Base-by-base conservation (phyloP, 2,797 vertebrate genomes). In the Philypnodon macrostomus region DNA sequence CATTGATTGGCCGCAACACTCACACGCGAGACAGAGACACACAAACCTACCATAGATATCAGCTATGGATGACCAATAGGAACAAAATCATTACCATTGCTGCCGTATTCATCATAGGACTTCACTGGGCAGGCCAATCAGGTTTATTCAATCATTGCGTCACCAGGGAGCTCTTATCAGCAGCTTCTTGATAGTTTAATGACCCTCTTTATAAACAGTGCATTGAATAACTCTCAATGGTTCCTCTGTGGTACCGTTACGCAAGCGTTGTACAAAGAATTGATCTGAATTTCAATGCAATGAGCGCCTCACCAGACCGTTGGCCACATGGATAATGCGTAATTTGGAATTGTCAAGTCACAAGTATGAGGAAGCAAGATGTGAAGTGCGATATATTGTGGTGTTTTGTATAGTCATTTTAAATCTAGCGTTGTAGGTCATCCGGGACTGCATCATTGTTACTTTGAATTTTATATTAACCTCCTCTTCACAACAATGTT, bases 171-270 rank as follows among this genome's bases (percentile, higher is more conserved):
- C 56, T 75, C 64, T 68, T 58, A 57, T 73, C 75, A 56, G 63
- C 42, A 67, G 59, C 47, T 58, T 70, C 56, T 48, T 32, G 51
- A 54, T 66, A 19, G 47, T 77, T 64, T 77, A 67, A 65, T 68
- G 36, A 71, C 58, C 39, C 41, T 67, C 35, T 66, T 77, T 51
- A 67, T 70, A 69, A 79, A 75, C 53, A 51, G 29, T 0, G 51
- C 56, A 70, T 60, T 69, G 62, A 75, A 70, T 60, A 58, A 63
- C 48, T 63, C 41, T 58, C 45, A 33, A 29, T 63, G 11, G 30
- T 42, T 54, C 35, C 71, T 70, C 54, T 58, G 67, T 72, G 54
- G 53, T 64, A 32, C 54, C 45, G 58, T 66, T 54, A 68, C 15
- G 42, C 39, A 23, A 26, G 31, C 1, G 1, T 55, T 30, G 37